phyloP scores from a whole-genome alignment of 2,888 invertebrate genomes.

The Pharmacophagus antenor region DNA sequence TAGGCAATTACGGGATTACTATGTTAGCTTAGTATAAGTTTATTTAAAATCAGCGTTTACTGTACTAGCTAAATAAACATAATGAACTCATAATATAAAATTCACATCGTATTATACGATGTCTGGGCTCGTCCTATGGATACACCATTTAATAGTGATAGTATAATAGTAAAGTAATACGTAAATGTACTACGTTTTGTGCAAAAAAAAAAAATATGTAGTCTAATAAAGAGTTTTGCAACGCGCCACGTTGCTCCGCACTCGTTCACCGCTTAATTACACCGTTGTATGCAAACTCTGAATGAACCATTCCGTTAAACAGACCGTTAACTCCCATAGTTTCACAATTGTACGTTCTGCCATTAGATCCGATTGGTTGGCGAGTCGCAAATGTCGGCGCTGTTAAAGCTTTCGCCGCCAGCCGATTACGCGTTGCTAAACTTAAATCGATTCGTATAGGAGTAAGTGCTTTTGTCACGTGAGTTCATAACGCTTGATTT shows the following conservation, averaged over 20 bases:
- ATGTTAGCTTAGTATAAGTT: too few species aligned
- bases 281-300: conserved; percentile 52
- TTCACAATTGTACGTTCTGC: conserved; percentile 36
- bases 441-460: conserved; percentile 4
- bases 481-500: background rate
- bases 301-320: conserved; percentile 65
- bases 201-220: background rate
- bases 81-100: too few species aligned
- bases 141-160: background rate
- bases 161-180: background rate
- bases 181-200: background rate
- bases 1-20: too few species aligned
- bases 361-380: conserved; percentile 21
- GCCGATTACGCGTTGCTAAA: conserved; percentile 1
- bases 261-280: conserved; percentile 52
- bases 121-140: too few species aligned
- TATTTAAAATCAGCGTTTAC: too few species aligned
- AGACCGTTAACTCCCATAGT: conserved; percentile 66
- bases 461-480: conserved; percentile 2
- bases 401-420: conserved; percentile 12
- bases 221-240: conserved; percentile 38
- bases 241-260: conserved; percentile 51
- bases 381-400: conserved; percentile 6
- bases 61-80: too few species aligned
- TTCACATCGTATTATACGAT: too few species aligned